Evolutionary conservation across 2,888 invertebrate genomes (phyloP).

Genomic region (Disparrhopalites patrizii): DNA sequence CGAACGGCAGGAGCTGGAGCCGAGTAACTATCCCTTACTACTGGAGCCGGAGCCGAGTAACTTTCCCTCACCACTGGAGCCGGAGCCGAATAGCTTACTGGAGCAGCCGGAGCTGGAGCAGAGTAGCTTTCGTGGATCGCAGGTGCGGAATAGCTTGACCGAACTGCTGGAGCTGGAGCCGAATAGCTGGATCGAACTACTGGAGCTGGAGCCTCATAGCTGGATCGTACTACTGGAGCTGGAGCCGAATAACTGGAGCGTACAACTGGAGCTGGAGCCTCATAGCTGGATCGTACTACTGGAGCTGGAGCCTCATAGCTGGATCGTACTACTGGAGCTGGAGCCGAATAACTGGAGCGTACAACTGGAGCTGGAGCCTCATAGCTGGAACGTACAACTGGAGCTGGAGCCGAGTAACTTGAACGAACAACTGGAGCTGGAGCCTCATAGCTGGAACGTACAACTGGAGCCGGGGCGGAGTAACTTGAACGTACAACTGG

Average conservation of each 20-base stretch:
- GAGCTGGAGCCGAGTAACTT: not conserved
- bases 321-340: too few relatives aligned
- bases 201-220: not conserved
- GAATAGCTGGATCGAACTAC: not conserved
- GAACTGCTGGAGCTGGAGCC: not conserved
- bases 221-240: not conserved
- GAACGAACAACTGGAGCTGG: not conserved
- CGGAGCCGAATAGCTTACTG: not conserved
- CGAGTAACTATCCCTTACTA: not conserved
- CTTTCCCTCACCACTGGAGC: not conserved
- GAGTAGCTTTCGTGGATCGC: not conserved
- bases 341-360: not conserved
- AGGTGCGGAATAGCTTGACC: not conserved
- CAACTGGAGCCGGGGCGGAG: not conserved
- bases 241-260: not conserved
- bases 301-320: too few relatives aligned
- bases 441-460: not conserved
- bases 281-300: too few relatives aligned
- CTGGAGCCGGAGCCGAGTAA: not conserved
- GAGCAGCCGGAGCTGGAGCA: not conserved
- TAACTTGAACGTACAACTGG: not conserved
- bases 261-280: too few relatives aligned
- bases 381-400: not conserved
- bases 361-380: not conserved
- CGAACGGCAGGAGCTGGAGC: not conserved